Base-by-base conservation (phyloP, 2,888 invertebrate species). In the Zaprionus bogoriensis region DNA sequence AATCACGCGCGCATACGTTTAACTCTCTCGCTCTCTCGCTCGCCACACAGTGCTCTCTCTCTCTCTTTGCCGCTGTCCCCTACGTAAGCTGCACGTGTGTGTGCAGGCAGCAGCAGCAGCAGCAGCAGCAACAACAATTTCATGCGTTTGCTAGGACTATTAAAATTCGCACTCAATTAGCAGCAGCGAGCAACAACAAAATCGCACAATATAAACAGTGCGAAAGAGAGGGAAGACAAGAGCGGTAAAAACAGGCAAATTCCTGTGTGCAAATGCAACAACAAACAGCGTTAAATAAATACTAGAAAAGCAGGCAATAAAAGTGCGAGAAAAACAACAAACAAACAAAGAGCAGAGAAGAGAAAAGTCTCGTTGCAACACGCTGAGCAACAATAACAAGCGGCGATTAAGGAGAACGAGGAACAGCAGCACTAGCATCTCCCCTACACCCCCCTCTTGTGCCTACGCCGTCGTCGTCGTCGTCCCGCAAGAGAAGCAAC, bases 151-250 rank as follows among this genome's bases (percentile, higher is more conserved):
- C 57, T 67, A 48, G 58, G 53, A 63, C 67, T 55, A 67, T 67
- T 59, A 61, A 74, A 59, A 73, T 68, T 72, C 65, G 72, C 67
- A 73, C 68, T 74, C 66, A 74, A 73, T 74, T 72, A 72, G 65
- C 74, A 51, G 46, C 28, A 52, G 47, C 22, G 32, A 54, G 42
- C 45, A 50, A 39, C 47, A 51, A 23, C 48, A 53, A 53, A 39
- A 41, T 28, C 32, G 44, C 42, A 61, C 52, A 72, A 63, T 54
- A 63, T 72, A 71, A 71, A 67, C 71, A 73, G 64, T 63, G 42
- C 50, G 19, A 67, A 53, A 36, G 36, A 53, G 51, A 30, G 19
- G 27, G 28, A 14, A 61, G 3, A 44, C 14, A 51, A 48, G 12
- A 42, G 20, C n/a, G 23, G 30, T 4, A 44, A 44, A 14, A 53